These are phyloP conservation scores for Myiozetetes cayanensis DNA, from an alignment of 2,113 vertebrate genomes.

Conservation along the genomic window DNA sequence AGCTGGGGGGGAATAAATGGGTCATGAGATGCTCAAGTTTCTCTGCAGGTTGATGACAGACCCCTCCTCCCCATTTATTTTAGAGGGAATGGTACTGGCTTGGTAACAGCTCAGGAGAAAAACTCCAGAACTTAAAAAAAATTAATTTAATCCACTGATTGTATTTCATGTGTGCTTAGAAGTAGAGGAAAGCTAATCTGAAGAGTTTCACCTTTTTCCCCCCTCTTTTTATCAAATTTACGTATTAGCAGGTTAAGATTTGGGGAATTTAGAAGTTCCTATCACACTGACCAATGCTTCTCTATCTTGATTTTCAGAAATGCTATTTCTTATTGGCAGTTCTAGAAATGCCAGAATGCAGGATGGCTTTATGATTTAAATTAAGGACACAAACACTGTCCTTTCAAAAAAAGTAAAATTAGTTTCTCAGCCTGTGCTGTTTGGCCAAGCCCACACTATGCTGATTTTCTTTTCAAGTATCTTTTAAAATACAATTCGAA, in stretches of 20 bases:
- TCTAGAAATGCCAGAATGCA: background rate
- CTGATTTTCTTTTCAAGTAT: background rate
- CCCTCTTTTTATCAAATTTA: background rate
- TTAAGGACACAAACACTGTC: background rate
- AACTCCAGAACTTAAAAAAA: background rate
- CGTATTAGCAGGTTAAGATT: background rate
- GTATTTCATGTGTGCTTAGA: background rate
- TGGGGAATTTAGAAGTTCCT: background rate
- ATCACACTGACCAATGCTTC: background rate
- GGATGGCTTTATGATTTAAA: background rate
- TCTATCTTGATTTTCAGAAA: background rate
- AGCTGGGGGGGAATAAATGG: too few species aligned
- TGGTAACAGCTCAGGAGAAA: background rate
- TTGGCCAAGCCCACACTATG: background rate
- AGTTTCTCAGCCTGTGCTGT: background rate
- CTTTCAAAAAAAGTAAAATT: background rate
- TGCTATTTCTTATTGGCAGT: background rate
- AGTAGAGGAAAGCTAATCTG: background rate
- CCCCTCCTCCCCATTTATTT: background rate
- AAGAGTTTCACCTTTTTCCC: background rate
- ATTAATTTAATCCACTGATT: background rate
- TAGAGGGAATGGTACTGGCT: background rate
- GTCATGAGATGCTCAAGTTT: background rate
- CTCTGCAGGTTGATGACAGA: background rate
- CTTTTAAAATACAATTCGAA: background rate